phyloP scores from a whole-genome alignment of 53 echinoderm and acorn worm species.

The Temnopleurus reevesii region DNA sequence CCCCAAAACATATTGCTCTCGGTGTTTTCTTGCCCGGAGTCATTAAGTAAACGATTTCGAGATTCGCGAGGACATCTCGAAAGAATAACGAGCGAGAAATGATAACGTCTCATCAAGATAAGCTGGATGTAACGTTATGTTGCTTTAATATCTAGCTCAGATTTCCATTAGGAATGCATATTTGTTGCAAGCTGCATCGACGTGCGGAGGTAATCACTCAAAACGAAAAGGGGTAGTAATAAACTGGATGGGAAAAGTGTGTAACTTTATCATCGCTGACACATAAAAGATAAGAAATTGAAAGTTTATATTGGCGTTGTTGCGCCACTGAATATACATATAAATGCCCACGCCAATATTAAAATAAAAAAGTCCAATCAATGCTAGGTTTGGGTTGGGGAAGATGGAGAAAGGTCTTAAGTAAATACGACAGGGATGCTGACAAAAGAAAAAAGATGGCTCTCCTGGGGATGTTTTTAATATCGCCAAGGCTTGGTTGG shows the following conservation, averaged over 20 bases:
- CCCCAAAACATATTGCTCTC: not conserved
- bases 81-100: not conserved
- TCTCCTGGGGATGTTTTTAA: conserved; percentile 55
- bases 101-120: conserved; percentile 17
- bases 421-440: conserved; percentile 39
- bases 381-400: not conserved
- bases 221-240: not conserved
- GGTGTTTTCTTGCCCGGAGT: conserved; percentile 37
- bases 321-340: not conserved
- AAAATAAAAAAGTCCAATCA: conserved; percentile 8
- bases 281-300: conserved; percentile 21
- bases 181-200: not conserved
- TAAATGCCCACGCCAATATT: not conserved
- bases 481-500: conserved; percentile 17
- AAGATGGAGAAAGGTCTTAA: conserved; percentile 24
- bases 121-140: conserved; percentile 18
- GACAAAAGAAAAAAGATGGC: conserved; percentile 42
- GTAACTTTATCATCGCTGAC: conserved; percentile 43
- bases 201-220: conserved; percentile 24
- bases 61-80: not conserved
- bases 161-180: conserved; percentile 21
- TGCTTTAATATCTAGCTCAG: conserved; percentile 12
- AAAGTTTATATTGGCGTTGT: not conserved
- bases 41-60: conserved; percentile 42
- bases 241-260: not conserved